Evolutionary conservation across 2,113 vertebrate species (phyloP).

Genomic region (Atherinomorus stipes): DNA sequence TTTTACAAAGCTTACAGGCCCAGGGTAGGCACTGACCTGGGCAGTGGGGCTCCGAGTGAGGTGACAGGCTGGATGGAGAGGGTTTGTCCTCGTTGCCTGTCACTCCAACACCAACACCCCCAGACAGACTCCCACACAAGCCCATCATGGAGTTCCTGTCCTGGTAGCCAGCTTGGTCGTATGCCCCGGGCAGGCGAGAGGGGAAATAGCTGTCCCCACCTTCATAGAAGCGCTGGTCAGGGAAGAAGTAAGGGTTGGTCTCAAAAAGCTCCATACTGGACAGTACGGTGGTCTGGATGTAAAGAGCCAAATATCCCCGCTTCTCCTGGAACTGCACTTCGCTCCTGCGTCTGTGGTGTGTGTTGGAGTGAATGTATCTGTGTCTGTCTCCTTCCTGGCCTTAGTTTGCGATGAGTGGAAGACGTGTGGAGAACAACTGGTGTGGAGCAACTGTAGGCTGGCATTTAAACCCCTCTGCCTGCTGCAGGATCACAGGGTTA

Average conservation of each 20-base stretch:
- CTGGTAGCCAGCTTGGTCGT: slow-evolving; percentile 86
- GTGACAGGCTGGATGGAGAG: slow-evolving; percentile 83
- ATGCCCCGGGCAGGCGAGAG: slow-evolving; percentile 87
- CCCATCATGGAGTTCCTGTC: slow-evolving; percentile 87
- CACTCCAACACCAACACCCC: slow-evolving; percentile 63
- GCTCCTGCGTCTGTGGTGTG: slow-evolving; percentile 64
- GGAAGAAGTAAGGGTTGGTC: slow-evolving; percentile 96
- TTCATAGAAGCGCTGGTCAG: slow-evolving; percentile 96
- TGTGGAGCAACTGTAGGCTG: slow-evolving; percentile 90
- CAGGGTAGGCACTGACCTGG: slow-evolving; percentile 96
- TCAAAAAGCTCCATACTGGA: slow-evolving; percentile 96
- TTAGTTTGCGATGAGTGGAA: slow-evolving; percentile 82
- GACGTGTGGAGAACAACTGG: slow-evolving; percentile 86
- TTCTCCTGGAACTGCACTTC: slow-evolving; percentile 52
- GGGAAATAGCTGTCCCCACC: slow-evolving; percentile 91
- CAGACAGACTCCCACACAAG: slow-evolving; percentile 85
- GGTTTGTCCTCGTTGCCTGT: slow-evolving; percentile 89
- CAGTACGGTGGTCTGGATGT: slow-evolving; percentile 28
- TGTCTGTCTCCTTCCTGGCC: slow-evolving; percentile 57
- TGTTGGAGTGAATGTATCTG: slow-evolving; percentile 56
- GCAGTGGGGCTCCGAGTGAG: slow-evolving; percentile 88
- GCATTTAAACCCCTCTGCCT: slow-evolving; percentile 98
- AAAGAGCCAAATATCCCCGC: slow-evolving; percentile 56
- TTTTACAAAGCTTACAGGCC: slow-evolving; percentile 97
- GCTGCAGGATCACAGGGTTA: slow-evolving; percentile 98